These are phyloP conservation scores for Psix sp. DNA, from an alignment of 1,140 invertebrate species.

Conservation along the genomic window DNA sequence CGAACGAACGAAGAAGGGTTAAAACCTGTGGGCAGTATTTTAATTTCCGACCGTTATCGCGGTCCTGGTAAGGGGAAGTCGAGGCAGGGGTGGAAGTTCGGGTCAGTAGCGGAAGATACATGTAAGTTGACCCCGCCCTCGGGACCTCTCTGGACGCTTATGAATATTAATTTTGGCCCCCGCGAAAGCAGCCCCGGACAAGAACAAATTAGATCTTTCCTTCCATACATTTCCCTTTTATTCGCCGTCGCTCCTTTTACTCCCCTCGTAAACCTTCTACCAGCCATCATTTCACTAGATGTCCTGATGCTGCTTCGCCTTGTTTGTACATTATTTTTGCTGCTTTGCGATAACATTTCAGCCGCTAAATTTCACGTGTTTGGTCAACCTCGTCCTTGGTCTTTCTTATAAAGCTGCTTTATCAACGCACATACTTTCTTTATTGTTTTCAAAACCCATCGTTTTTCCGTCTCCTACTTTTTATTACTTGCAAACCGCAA, in stretches of 20 bases:
- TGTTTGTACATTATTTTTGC: constrained; percentile 46
- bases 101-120: constrained; percentile 77
- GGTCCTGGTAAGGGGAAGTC: constrained; percentile 53
- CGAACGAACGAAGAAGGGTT: constrained; percentile 62
- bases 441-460: too few species aligned
- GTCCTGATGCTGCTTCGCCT: constrained; percentile 42
- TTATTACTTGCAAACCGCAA: not conserved
- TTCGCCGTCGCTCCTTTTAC: constrained; percentile 61
- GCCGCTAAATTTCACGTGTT: constrained; percentile 17
- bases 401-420: not conserved
- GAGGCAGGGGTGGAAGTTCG: constrained; percentile 63
- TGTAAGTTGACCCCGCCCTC: constrained; percentile 78
- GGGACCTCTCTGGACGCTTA: constrained; percentile 77
- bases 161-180: constrained; percentile 77
- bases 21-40: constrained; percentile 73
- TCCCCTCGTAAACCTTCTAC: constrained; percentile 58
- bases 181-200: constrained; percentile 72
- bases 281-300: constrained; percentile 39
- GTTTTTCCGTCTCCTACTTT: too few species aligned
- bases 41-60: constrained; percentile 76
- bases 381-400: not conserved
- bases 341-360: constrained; percentile 43
- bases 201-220: constrained; percentile 78
- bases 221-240: constrained; percentile 77
- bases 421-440: not conserved